Base-by-base conservation (phyloP, 2,797 vertebrate species). In the Tenualosa thibaudeaui region DNA sequence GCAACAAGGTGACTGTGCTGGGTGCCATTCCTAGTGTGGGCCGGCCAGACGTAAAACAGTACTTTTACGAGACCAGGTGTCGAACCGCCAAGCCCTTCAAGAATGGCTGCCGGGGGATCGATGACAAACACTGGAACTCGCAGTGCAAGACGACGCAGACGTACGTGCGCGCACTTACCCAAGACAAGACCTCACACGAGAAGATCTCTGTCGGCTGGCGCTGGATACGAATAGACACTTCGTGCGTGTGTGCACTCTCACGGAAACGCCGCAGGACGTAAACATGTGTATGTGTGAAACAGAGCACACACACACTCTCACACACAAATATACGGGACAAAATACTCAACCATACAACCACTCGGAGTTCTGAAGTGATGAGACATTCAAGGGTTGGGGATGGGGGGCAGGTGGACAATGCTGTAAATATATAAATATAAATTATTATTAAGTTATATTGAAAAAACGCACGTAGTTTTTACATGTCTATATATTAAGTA, bases 361-460 rank as follows among this genome's bases (percentile, higher is more conserved):
- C 78, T 84, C 83, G 31, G 56, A 37, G 26, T 37, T 26, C 6
- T 85, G 49, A 82, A 65, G 82, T 83, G 37, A 89, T 88, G 91
- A 90, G 90, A 87, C 87, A 88, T 87, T 92, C 91, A 82, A 46
- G 40, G 37, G 71, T 9, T 62, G 75, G 81, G 89, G 88, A 82
- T 84, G 43, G 58, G 17, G 43, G 56, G 71, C 37, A 51, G 84
- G 54, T 53, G 1, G 13, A 12, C 22, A 12, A n/a, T 22, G 86
- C 54, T 87, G 87, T 86, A 89, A 82, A 86, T 90, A 89, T 95
- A 93, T 95, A 95, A 93, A 96, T 97, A 98, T 99, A 99, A 99
- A 96, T 99, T 99, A 97, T 97, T 97, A 97, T 97, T 99, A 99
- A 99, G 96, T 99, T 99, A 99, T 99, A 97, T 95, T 56, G 26